Evolutionary conservation across 1,140 invertebrate species (phyloP), one percentile per base, ranked within the genome.

Genomic region (Aphaenogaster ashmeadi): DNA sequence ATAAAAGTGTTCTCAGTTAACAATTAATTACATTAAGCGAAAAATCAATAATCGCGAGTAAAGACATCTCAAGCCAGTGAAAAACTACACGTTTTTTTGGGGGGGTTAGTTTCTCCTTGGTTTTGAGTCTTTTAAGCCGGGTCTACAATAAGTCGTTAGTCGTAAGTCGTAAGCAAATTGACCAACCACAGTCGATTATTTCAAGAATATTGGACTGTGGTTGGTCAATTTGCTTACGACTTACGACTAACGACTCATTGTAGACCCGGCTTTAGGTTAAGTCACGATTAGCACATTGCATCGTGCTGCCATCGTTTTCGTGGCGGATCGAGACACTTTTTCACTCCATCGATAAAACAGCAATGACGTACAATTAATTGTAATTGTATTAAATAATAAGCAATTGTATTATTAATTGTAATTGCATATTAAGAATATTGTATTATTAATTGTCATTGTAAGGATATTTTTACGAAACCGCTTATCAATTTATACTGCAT

Each of bases 11-110:
- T 77, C 21, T 58, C 7, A 36, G 2, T 44, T 11, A 56, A 21
- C 11, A 54, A 56, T 56, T 60, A 18, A 58, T 75, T 44, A 44
- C 5, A 13, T 38, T 75, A 77, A n/a, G 13, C 0, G 13, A 41
- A n/a, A 58, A 44, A 38, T 54, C 36, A 58, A 44, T 77, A 41
- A 52, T 27, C 47, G 9, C 7, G 15, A 36, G 13, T 67, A 50
- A n/a, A n/a, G 2, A 6, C 4, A 67, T 13, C 38, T 2, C 36
- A 41, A 27, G 13, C 13, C 18, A 36, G 2, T 36, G 18, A 3
- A 58, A 41, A 77, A 15, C 38, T n/a, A 54, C 69, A 78, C 54
- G 15, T 78, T 66, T 8, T 66, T 38, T 38, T 8, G 11, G 38
- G 38, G 58, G 7, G 27, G 27, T 27, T 27, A 27, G 27, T 27